Evolutionary conservation across 2,888 invertebrate species (phyloP).

Genomic region (Dryobota labecula): DNA sequence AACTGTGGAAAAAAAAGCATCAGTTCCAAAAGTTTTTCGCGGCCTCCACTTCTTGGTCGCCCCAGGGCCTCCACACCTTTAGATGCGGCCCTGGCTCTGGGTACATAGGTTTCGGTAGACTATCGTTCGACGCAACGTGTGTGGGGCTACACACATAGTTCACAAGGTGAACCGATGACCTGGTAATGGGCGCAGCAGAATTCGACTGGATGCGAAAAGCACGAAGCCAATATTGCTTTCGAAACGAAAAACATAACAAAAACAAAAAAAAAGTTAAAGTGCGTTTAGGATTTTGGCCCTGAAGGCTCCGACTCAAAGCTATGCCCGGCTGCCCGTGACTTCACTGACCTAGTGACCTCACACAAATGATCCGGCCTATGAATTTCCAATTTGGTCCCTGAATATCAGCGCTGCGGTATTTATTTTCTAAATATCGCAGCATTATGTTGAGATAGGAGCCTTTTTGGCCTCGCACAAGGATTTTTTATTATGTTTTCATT

Average conservation of each 20-base stretch:
- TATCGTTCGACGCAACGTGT: not conserved
- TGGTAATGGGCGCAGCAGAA: not conserved
- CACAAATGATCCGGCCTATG: not conserved
- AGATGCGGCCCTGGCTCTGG: too few relatives aligned
- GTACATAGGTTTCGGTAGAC: not conserved
- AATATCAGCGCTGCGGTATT: too few relatives aligned
- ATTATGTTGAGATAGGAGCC: too few relatives aligned
- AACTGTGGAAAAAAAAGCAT: too few relatives aligned
- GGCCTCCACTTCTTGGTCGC: too few relatives aligned
- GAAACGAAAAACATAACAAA: not conserved
- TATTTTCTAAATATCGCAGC: too few relatives aligned
- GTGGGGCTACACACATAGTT: too few relatives aligned
- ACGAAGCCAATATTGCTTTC: not conserved
- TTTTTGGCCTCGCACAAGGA: too few relatives aligned
- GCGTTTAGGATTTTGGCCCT: not conserved
- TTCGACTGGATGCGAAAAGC: not conserved
- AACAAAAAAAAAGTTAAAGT: not conserved
- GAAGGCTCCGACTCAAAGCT: not conserved
- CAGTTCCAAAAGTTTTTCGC: too few relatives aligned
- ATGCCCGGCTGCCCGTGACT: not conserved
- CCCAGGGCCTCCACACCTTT: too few relatives aligned
- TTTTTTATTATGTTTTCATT: too few relatives aligned
- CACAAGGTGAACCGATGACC: not conserved
- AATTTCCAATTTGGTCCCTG: too few relatives aligned
- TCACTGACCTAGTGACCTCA: not conserved